These are phyloP conservation scores for Pemphigus obesinymphae DNA, from an alignment of 1,140 invertebrate species.

Conservation along the genomic window DNA sequence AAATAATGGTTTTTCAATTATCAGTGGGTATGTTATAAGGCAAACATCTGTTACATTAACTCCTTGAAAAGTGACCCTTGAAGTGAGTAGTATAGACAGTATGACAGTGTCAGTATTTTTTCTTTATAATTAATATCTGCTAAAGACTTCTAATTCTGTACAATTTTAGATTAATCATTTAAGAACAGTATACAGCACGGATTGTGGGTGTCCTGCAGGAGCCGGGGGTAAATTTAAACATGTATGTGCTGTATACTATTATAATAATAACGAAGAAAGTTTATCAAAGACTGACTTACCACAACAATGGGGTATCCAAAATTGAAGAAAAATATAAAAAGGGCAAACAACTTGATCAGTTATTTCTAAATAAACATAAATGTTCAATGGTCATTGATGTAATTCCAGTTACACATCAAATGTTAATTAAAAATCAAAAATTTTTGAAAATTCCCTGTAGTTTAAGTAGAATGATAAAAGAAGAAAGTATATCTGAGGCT, in stretches of 20 bases:
- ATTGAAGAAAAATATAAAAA: background rate
- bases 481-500: background rate
- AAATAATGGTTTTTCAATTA: slow-evolving; percentile 23
- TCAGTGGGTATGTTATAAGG: background rate
- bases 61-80: background rate
- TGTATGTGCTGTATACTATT: background rate
- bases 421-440: background rate
- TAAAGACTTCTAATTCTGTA: background rate
- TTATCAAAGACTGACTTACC: background rate
- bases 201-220: background rate
- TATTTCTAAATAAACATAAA: background rate
- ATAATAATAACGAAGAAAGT: background rate
- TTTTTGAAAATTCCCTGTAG: background rate
- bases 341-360: background rate
- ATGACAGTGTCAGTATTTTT: background rate
- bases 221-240: background rate
- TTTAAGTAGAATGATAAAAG: background rate
- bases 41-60: background rate
- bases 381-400: background rate
- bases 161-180: background rate
- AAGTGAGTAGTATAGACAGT: background rate
- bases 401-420: background rate
- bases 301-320: background rate
- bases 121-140: background rate
- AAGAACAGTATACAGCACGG: too few relatives aligned